A percentile compares a stretch with the other conserved stretches of the same genome.
phyloP scores from a whole-genome alignment of 2,797 vertebrate species.

The Aulostomus chinensis region DNA sequence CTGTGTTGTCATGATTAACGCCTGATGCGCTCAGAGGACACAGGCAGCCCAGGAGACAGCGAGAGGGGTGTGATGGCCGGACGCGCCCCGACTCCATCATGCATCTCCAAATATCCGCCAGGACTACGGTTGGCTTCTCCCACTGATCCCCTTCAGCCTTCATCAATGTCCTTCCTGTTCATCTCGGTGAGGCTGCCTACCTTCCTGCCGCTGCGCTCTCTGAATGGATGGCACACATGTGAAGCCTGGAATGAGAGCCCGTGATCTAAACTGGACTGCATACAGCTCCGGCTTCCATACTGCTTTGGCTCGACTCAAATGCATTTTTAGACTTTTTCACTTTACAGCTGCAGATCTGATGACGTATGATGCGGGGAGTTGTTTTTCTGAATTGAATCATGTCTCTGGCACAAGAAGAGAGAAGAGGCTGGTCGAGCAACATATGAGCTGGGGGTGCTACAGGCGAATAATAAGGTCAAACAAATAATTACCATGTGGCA shows the following conservation, averaged over 20 bases:
- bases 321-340: constrained; percentile 30
- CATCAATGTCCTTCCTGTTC: constrained; percentile 43
- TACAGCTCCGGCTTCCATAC: too few relatives aligned
- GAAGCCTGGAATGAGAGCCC: constrained; percentile 49
- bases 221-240: constrained; percentile 59
- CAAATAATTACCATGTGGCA: constrained; percentile 54
- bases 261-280: constrained; percentile 54
- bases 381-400: constrained; percentile 37
- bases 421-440: constrained; percentile 39
- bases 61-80: constrained; percentile 66
- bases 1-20: constrained; percentile 43
- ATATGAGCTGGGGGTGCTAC: constrained; percentile 34
- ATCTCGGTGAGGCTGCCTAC: constrained; percentile 44
- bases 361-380: constrained; percentile 52
- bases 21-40: constrained; percentile 61
- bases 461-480: constrained; percentile 57
- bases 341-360: constrained; percentile 26
- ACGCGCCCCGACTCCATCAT: constrained; percentile 45
- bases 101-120: constrained; percentile 52
- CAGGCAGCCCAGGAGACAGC: constrained; percentile 33
- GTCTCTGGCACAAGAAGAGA: constrained; percentile 4
- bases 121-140: constrained; percentile 52
- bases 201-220: constrained; percentile 28
- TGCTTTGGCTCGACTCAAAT: constrained; percentile 38
- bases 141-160: constrained; percentile 52